phyloP scores from a whole-genome alignment of 2,113 vertebrate species.

The Tonatia bakeri region DNA sequence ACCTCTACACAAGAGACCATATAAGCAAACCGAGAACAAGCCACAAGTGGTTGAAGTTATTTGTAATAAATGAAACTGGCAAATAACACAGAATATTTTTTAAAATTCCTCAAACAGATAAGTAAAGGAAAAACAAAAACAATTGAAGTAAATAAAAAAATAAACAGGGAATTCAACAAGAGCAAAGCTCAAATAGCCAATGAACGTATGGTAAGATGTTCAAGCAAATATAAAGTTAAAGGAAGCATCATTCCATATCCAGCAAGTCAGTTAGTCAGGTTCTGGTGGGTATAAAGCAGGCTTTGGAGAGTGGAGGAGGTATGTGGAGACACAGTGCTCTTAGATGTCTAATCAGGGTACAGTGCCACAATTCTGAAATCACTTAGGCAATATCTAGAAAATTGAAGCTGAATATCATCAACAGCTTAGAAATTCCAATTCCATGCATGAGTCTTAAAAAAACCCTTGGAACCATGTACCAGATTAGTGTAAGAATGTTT shows the following conservation, averaged over 20 bases:
- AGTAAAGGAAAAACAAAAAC: not conserved
- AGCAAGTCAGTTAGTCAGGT: not conserved
- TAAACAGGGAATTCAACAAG: not conserved
- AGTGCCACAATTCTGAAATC: not conserved
- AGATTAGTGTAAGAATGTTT: not conserved
- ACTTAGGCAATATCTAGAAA: not conserved
- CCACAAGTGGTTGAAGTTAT: not conserved
- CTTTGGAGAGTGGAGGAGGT: rapidly evolving
- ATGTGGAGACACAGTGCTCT: rapidly evolving
- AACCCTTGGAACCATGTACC: rapidly evolving
- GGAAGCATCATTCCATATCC: not conserved
- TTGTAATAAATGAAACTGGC: not conserved
- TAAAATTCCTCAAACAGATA: not conserved
- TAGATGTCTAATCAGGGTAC: not conserved
- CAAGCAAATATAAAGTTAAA: not conserved
- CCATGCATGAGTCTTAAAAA: too few species aligned
- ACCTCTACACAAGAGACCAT: not conserved
- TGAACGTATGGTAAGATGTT: not conserved
- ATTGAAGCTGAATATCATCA: not conserved
- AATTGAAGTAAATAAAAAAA: not conserved
- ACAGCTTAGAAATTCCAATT: not conserved
- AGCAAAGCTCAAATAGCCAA: not conserved
- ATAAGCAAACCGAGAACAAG: not conserved
- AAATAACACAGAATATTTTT: not conserved
- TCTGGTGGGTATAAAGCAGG: not conserved